Evolutionary conservation across 2,888 invertebrate genomes (phyloP), one percentile per base, ranked within the genome.

Genomic region (Yponomeuta malinellus): DNA sequence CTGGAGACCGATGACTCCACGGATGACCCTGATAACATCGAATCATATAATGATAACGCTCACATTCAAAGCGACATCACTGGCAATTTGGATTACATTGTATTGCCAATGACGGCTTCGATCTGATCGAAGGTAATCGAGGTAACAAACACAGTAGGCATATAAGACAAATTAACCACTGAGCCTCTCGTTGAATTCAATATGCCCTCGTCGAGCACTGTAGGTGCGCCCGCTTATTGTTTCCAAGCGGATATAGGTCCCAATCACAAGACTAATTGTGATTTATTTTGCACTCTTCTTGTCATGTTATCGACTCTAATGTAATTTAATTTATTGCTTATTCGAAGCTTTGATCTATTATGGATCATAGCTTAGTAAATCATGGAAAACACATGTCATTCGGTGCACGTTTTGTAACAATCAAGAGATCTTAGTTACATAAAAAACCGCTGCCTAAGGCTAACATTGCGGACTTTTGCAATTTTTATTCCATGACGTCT

Each of bases 141-240:
- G 23, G 63, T 3, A 63, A 76, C 75, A 78, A 81, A 79, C 79
- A 85, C 83, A 86, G 81, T 84, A 86, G 85, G 89, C 89, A 86
- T 86, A 87, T 85, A 85, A 83, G 83, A 84, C 86, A 87, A 89
- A 89, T 87, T 83, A 85, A 85, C 88, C 87, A 86, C 82, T 82
- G 87, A 87, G 85, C 83, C 79, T 77, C 79, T 77, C 77, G 78
- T 79, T 80, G 79, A 79, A 84, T 86, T 84, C 85, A 86, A 87
- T 87, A 85, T 80, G 78, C 75, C 52, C 10, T 8, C 52, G 52
- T 37, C 71, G 76, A 78, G 76, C 73, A 74, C 73, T 78, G 76
- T 80, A 85, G 87, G 86, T 81, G 86, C 78, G 87, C 81, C 84
- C 75, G 29, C 33, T 65, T 65, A 65, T 87, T 86, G 87, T 88